These are phyloP conservation scores for Pseudomyrmex gracilis DNA, from an alignment of 1,140 invertebrate species.

Conservation along the genomic window DNA sequence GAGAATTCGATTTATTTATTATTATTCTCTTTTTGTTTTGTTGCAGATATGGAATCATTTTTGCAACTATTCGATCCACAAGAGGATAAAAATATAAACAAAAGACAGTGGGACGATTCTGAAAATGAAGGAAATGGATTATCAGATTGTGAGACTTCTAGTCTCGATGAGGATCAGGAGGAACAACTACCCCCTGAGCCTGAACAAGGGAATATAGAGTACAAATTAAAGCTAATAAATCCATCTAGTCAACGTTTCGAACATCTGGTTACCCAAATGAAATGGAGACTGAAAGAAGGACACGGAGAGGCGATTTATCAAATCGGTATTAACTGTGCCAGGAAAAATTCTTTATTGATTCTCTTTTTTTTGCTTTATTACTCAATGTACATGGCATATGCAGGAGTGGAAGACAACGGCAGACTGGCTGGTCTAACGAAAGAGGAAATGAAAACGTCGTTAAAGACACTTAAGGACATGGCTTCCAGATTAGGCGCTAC, in stretches of 20 bases:
- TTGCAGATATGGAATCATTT: conserved; percentile 90
- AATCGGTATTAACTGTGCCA: conserved; percentile 87
- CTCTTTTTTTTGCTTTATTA: conserved; percentile 20
- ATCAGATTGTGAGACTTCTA: conserved; percentile 79
- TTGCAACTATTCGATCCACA: conserved; percentile 91
- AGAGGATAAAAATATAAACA: conserved; percentile 79
- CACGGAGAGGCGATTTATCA: conserved; percentile 98
- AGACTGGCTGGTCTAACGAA: conserved; percentile 92
- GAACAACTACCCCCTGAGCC: conserved; percentile 94
- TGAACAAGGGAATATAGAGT: conserved; percentile 96
- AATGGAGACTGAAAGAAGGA: conserved; percentile 95
- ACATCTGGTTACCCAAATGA: conserved; percentile 96
- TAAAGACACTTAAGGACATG: conserved; percentile 94
- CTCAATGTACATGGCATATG: conserved; percentile 1
- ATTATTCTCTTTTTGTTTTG: neutral
- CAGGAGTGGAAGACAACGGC: conserved; percentile 96
- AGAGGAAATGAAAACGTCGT: conserved; percentile 92
- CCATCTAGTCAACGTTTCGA: conserved; percentile 94
- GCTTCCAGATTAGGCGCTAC: conserved; percentile 93
- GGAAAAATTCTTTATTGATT: neutral
- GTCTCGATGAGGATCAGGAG: conserved; percentile 82
- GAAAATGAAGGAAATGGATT: conserved; percentile 79
- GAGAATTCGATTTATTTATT: no score
- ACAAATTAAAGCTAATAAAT: conserved; percentile 95
- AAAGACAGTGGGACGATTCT: conserved; percentile 80